Base-by-base conservation (phyloP, 2,888 invertebrate genomes). In the Andrena hattorfiana region DNA sequence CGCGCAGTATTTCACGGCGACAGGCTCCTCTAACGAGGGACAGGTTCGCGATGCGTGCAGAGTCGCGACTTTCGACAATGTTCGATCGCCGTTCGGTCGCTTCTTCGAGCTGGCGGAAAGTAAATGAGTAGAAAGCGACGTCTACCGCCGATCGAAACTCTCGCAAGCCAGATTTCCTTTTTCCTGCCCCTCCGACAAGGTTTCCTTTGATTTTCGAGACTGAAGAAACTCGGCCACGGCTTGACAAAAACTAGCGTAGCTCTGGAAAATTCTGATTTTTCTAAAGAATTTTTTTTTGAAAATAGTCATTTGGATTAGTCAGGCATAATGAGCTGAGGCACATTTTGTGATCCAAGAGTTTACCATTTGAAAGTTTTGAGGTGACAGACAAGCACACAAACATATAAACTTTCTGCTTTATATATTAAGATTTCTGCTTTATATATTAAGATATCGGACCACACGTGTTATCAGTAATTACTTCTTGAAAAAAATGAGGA, bases 101-200 rank as follows among this genome's bases (percentile, higher is more conserved):
- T 81, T 67, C 30, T 79, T 56, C 56, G 26, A 56, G 67, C 67
- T 70, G 67, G 60, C 84, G 66, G 82, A 78, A 83, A 82, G 83
- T 84, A 79, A 84, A 84, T 81, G 81, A 77, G 79, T 84, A 84
- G 78, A 84, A 83, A 82, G 78, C 68, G 60, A 56, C 23, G 20
- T 8, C 56, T 23, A 8, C 26, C 10, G 23, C 56, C 42, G 60
- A 20, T 56, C 10, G 23, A 26, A 26, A 23, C 23, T 23, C 56
- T 42, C 23, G 56, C 23, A 8, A 26, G 56, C 26, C 10, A 23
- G 56, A 56, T 56, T 56, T 56, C 56, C 56, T 56, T 56, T 26
- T 56, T 0, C 56, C 23, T 10, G 10, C 1, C 10, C 56, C 26
- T 56, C 10, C 4, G 4, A 23, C 10, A 56, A 23, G 23, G 56